Evolutionary conservation across 2,888 invertebrate species (phyloP).

Genomic region (Notodonta ziczac): DNA sequence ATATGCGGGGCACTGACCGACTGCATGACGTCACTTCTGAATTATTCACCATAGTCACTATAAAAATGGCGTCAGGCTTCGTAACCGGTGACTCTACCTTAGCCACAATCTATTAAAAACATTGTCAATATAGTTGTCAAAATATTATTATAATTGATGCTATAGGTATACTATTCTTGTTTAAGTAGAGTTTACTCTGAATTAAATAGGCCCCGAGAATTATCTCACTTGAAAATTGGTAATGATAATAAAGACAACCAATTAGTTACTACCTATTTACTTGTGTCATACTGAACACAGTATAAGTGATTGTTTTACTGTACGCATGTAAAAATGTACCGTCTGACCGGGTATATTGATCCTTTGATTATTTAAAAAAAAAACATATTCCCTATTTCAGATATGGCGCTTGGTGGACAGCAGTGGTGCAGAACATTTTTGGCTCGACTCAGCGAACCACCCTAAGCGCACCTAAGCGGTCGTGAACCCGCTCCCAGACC

Average conservation of each 20-base stretch:
- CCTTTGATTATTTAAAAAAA: constrained; percentile 22
- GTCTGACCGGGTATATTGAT: not conserved
- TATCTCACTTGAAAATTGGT: not conserved
- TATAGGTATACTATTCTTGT: not conserved
- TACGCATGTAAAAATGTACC: too few relatives aligned
- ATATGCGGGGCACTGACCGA: constrained; percentile 26
- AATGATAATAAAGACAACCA: not conserved
- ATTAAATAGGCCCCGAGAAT: not conserved
- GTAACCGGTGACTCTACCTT: constrained; percentile 27
- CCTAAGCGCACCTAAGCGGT: constrained; percentile 61
- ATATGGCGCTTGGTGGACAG: constrained; percentile 40
- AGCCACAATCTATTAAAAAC: constrained; percentile 4
- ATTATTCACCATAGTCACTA: constrained; percentile 32
- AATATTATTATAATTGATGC: not conserved
- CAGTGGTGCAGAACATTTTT: constrained; percentile 60
- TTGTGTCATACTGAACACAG: too few relatives aligned
- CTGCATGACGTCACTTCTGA: constrained; percentile 28
- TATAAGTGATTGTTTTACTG: too few relatives aligned
- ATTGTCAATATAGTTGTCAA: too few relatives aligned
- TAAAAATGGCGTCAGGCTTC: constrained; percentile 34
- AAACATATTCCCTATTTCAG: constrained; percentile 47
- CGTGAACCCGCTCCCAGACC: constrained; percentile 49
- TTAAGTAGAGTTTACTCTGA: too few relatives aligned
- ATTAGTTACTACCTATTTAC: too few relatives aligned
- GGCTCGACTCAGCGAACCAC: constrained; percentile 44